Conservation (phyloP, 23 tunicate species). For the Ciona savignyi region DNA sequence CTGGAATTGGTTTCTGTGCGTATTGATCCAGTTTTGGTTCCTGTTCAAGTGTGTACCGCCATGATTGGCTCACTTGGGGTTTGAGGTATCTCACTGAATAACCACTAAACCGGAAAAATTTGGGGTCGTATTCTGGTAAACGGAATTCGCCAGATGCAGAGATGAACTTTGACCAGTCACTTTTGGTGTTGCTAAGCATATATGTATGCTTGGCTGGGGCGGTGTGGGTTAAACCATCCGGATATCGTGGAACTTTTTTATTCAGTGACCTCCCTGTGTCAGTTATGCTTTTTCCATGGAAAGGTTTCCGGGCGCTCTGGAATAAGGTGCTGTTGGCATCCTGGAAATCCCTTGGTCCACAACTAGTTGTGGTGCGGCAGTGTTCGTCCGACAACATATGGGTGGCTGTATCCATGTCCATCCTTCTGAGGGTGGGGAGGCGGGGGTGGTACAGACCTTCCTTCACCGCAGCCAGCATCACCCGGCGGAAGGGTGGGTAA, state of each 20-base stretch:
- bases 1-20: conserved; percentile 81
- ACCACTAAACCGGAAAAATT: conserved; percentile 75
- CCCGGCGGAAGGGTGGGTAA: conserved; percentile 70
- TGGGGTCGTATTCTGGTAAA: conserved; percentile 60
- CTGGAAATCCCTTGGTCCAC: conserved; percentile 73
- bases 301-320: conserved; percentile 41
- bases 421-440: conserved; percentile 65
- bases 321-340: conserved; percentile 43
- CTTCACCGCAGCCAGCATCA: conserved; percentile 86
- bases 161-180: conserved; percentile 74
- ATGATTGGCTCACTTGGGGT: conserved; percentile 66
- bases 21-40: conserved; percentile 83
- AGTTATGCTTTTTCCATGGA: conserved; percentile 55
- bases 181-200: conserved; percentile 47
- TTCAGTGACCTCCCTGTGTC: conserved; percentile 63
- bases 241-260: conserved; percentile 45
- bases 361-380: conserved; percentile 75
- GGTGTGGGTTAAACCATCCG: conserved; percentile 72
- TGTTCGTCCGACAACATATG: conserved; percentile 73
- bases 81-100: conserved; percentile 84
- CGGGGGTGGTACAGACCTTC: conserved; percentile 75
- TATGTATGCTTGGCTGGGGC: conserved; percentile 38
- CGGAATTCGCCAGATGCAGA: conserved; percentile 75
- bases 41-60: conserved; percentile 74
- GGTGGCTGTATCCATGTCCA: conserved; percentile 84